Conservation (phyloP, 2,797 vertebrate genomes). For the Poeciliopsis paucimaculata region DNA sequence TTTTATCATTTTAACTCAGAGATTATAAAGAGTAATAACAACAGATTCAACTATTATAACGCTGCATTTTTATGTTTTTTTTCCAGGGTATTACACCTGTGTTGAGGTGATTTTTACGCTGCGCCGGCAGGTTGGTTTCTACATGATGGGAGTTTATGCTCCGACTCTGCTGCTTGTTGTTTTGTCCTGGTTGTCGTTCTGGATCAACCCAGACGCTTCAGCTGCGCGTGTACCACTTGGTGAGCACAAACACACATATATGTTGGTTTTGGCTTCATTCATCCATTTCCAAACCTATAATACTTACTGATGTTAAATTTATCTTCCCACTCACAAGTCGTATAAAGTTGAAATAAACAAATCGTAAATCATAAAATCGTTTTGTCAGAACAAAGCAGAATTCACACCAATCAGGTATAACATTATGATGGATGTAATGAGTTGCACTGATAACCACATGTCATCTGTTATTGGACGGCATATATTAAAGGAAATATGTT, state of each 20-base stretch:
- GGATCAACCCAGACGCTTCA: constrained; percentile 98
- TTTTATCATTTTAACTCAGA: not conserved
- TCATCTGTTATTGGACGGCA: not conserved
- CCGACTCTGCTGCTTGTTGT: constrained; percentile 95
- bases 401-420: not conserved
- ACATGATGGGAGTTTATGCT: constrained; percentile 98
- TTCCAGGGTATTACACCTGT: constrained; percentile 94
- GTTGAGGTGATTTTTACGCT: constrained; percentile 97
- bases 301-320: not conserved
- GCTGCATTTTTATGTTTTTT: not conserved
- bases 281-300: not conserved
- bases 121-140: constrained; percentile 95
- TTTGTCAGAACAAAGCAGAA: not conserved
- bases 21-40: not conserved
- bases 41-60: not conserved
- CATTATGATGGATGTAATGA: not conserved
- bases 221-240: constrained; percentile 96
- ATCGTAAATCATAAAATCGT: not conserved
- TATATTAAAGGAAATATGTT: not conserved
- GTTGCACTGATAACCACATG: not conserved
- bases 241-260: constrained; percentile 58
- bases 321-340: not conserved
- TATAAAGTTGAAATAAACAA: too few species aligned
- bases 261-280: not conserved
- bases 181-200: constrained; percentile 97